Percentiles rank a stretch among this genome's conserved stretches.
Conservation (phyloP, 2,113 vertebrate genomes). For the Saiga tatarica region DNA sequence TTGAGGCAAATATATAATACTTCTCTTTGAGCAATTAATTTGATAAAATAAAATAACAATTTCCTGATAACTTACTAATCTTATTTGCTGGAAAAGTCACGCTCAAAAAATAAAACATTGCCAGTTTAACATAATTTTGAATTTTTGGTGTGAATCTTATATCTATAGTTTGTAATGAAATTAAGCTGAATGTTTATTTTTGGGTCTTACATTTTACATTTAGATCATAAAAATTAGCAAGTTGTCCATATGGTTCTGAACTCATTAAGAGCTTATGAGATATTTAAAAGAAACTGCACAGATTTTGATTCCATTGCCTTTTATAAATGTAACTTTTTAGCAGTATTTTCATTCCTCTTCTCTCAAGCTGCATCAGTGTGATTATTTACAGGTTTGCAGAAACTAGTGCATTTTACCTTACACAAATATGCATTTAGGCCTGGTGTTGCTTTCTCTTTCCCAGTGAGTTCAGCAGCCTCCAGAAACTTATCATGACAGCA, state of each 20-base stretch:
- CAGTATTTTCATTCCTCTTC: neutral
- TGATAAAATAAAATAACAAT: conserved; percentile 40
- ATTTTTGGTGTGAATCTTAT: neutral
- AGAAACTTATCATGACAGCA: neutral
- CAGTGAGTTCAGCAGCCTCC: neutral
- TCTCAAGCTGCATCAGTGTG: neutral
- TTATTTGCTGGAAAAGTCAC: conserved; percentile 20
- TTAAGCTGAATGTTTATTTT: neutral
- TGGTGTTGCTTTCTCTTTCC: neutral
- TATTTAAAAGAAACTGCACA: neutral
- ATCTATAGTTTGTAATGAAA: neutral
- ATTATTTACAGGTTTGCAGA: neutral
- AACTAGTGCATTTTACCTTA: neutral
- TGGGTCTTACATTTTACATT: neutral
- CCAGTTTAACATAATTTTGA: conserved; percentile 19
- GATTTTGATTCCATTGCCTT: neutral
- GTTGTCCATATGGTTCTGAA: neutral
- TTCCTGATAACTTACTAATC: conserved; percentile 26
- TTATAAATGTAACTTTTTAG: neutral
- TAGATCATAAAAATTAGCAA: neutral
- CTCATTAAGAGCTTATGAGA: neutral
- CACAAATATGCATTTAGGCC: neutral
- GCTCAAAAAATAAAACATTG: neutral
- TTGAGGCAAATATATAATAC: neutral
- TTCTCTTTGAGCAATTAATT: conserved; percentile 42